Evolutionary conservation across 1,140 invertebrate genomes (phyloP).

Genomic region (Drosophila auraria): DNA sequence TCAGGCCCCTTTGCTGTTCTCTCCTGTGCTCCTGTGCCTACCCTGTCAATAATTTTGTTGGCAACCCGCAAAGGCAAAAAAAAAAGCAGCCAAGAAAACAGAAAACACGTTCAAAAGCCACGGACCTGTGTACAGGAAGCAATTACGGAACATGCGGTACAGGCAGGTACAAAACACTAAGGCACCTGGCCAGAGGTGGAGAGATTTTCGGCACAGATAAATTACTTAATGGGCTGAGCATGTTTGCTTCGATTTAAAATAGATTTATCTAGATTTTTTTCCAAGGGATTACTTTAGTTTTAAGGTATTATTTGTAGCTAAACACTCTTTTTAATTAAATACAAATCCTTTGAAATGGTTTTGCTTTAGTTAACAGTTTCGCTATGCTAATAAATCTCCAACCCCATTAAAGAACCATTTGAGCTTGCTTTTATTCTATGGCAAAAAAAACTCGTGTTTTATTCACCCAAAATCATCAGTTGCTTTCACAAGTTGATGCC

Average conservation of each 20-base stretch:
- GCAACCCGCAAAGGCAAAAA: conserved; percentile 26
- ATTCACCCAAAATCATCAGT: conserved; percentile 11
- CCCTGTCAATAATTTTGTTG: conserved; percentile 45
- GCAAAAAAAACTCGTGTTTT: conserved; percentile 2
- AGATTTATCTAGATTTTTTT: neutral
- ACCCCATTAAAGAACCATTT: conserved; percentile 9
- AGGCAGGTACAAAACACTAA: conserved; percentile 25
- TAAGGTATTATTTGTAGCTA: neutral
- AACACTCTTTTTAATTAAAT: neutral
- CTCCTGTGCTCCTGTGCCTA: neutral
- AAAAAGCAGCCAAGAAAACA: conserved; percentile 8
- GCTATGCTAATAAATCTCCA: conserved; percentile 10
- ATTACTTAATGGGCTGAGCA: neutral
- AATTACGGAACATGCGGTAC: conserved; percentile 48
- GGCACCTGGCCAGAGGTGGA: neutral
- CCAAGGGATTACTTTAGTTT: neutral
- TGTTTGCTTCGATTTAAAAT: neutral
- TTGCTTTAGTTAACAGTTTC: conserved; percentile 4
- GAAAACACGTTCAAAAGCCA: conserved; percentile 36
- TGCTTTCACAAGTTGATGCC: conserved; percentile 8
- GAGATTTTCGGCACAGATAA: conserved; percentile 5
- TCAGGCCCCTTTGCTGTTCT: conserved; percentile 13
- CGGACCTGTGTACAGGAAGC: conserved; percentile 48
- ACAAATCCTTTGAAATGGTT: neutral
- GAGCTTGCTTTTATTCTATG: neutral